Base-by-base conservation (phyloP, 2,888 invertebrate genomes). In the Microctonus hyperodae region DNA sequence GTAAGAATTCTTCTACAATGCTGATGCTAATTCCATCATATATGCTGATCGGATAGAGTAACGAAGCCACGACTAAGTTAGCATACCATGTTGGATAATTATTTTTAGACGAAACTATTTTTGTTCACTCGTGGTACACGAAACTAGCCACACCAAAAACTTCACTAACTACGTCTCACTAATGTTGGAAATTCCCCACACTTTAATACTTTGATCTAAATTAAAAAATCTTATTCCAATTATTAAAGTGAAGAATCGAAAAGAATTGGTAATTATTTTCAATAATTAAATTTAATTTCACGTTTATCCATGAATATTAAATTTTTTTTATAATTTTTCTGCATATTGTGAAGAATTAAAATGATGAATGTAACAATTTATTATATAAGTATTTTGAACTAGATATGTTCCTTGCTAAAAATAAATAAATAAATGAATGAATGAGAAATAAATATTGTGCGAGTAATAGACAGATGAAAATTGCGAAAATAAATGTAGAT, bases 391-490 rank as follows among this genome's bases (percentile, higher is more conserved):
- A 70, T 64, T 62, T 63, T 73, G 75, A 63, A 68, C 73, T 74
- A 74, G 73, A 73, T 76, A 75, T 72, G 66, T 67, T 50, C 64
- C 70, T 70, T 73, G 76, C 75, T 77, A 76, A 37, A n/a, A n/a
- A n/a, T n/a, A n/a, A n/a, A n/a, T n/a, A n/a, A n/a, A n/a, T n/a
- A n/a, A n/a, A n/a, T n/a, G n/a, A n/a, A n/a, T n/a, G n/a, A n/a
- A n/a, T n/a, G n/a, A n/a, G n/a, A n/a, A n/a, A n/a, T n/a, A 65
- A 58, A 67, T 63, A 70, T 73, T 70, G 70, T 61, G 28, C 51
- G 69, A 74, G 74, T 35, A 53, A 68, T 23, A 65, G 67, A n/a
- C n/a, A n/a, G 67, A 67, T 67, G 62, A 56, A 61, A 61, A 59
- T 50, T 40, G 33, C 63, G 59, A 62, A 63, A 25, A 48, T 50